Percentiles rank a stretch among this genome's conserved stretches.
These are phyloP conservation scores for Talpa occidentalis DNA, from an alignment of 2,113 vertebrate species.

Conservation along the genomic window DNA sequence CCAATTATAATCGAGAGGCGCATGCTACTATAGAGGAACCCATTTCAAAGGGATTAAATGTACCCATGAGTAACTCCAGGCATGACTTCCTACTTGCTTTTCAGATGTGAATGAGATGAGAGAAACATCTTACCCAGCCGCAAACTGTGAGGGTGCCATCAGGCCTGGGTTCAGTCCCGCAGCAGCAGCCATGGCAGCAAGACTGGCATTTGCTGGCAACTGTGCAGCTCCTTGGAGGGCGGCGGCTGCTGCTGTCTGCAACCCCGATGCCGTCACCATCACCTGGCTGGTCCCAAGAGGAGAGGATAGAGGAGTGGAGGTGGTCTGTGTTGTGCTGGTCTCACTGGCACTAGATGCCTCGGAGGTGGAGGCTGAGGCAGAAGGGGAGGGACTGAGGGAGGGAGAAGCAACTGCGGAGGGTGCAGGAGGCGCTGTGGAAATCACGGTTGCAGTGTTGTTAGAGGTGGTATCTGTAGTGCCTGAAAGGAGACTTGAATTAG, in stretches of 20 bases:
- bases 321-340: slow-evolving; percentile 91
- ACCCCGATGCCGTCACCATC: slow-evolving; percentile 94
- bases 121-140: slow-evolving; percentile 91
- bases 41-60: not conserved
- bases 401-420: slow-evolving; percentile 92
- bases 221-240: slow-evolving; percentile 93
- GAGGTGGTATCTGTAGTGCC: slow-evolving; percentile 92
- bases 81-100: not conserved
- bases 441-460: slow-evolving; percentile 95
- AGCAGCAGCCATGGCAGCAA: slow-evolving; percentile 98
- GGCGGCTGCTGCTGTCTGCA: slow-evolving; percentile 91
- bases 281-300: slow-evolving; percentile 93
- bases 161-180: slow-evolving; percentile 96
- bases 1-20: not conserved
- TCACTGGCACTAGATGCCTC: slow-evolving; percentile 89
- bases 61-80: not conserved
- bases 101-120: not conserved
- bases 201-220: slow-evolving; percentile 94
- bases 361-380: slow-evolving; percentile 86
- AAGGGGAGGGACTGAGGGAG: slow-evolving; percentile 93
- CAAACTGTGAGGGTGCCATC: slow-evolving; percentile 97
- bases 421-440: slow-evolving; percentile 93
- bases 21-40: not conserved
- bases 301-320: slow-evolving; percentile 90
- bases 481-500: slow-evolving; percentile 77